A percentile compares a stretch with the other conserved stretches of the same genome.
phyloP scores from a whole-genome alignment of 2,888 invertebrate species.

The Leptogaster cylindrica region DNA sequence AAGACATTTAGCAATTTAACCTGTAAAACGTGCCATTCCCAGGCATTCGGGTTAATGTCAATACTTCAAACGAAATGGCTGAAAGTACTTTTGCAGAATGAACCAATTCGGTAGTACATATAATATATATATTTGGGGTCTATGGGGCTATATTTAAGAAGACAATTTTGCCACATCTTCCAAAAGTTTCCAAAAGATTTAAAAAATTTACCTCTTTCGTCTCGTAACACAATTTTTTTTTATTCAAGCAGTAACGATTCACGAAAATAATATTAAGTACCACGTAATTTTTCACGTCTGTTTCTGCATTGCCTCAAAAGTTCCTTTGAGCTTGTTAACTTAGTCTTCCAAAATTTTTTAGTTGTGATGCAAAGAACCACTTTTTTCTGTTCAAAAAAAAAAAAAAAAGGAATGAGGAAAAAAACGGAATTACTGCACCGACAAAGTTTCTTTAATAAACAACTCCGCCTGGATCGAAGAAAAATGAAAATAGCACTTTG shows the following conservation, averaged over 20 bases:
- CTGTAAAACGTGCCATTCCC: constrained; percentile 45
- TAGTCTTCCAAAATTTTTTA: constrained; percentile 9
- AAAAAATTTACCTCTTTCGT: constrained; percentile 13
- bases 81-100: constrained; percentile 26
- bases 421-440: no score
- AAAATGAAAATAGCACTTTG: no score
- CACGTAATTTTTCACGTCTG: constrained; percentile 11
- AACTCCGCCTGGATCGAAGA: no score
- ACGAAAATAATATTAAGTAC: constrained; percentile 26
- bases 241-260: constrained; percentile 13
- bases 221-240: constrained; percentile 17
- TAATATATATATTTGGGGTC: constrained; percentile 20
- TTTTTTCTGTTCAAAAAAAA: no score
- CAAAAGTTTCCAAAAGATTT: constrained; percentile 15
- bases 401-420: no score
- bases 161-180: constrained; percentile 3
- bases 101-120: background rate
- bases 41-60: constrained; percentile 43
- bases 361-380: constrained; percentile 1
- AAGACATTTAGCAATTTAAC: constrained; percentile 44
- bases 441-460: no score
- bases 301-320: constrained; percentile 1
- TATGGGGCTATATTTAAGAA: constrained; percentile 34
- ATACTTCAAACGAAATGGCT: constrained; percentile 42
- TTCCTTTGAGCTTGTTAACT: constrained; percentile 27